Evolutionary conservation across 2,113 vertebrate genomes (phyloP).

Genomic region (Tautogolabrus adspersus): DNA sequence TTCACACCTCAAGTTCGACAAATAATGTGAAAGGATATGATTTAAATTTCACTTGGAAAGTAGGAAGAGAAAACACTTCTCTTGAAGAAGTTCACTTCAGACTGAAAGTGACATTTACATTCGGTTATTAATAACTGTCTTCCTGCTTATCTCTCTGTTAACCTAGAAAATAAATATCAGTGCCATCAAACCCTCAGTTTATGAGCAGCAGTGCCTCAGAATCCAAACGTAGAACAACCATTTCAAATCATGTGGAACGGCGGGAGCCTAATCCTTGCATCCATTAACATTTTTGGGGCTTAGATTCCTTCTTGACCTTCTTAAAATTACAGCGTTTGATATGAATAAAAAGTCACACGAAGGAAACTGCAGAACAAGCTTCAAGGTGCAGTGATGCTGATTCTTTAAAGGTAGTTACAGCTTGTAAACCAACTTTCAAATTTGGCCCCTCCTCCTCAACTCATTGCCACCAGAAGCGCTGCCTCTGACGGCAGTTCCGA

Average conservation of each 20-base stretch:
- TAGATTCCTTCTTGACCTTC: slow-evolving; percentile 61
- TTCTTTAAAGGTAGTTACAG: background rate
- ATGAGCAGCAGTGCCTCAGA: background rate
- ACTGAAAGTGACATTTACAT: slow-evolving; percentile 46
- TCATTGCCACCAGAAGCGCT: too few species aligned
- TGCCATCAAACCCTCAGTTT: background rate
- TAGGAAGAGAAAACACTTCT: slow-evolving; percentile 3
- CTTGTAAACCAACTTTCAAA: too few species aligned
- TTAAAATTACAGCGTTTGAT: slow-evolving; percentile 20
- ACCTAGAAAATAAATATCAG: slow-evolving; percentile 36
- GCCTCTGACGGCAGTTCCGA: too few species aligned
- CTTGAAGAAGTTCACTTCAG: slow-evolving; percentile 17
- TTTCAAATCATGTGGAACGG: slow-evolving; percentile 12
- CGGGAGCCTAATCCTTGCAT: slow-evolving; percentile 47
- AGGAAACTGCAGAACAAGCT: slow-evolving; percentile 13
- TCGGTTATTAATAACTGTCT: slow-evolving; percentile 14
- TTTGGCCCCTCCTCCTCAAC: too few species aligned
- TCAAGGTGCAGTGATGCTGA: background rate
- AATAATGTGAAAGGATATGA: slow-evolving; percentile 62
- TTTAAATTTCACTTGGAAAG: slow-evolving; percentile 49
- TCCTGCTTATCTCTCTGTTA: slow-evolving; percentile 18
- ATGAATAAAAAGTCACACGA: slow-evolving; percentile 32
- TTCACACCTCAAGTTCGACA: slow-evolving; percentile 67
- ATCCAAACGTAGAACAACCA: background rate
- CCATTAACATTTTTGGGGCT: slow-evolving; percentile 65